phyloP scores from a whole-genome alignment of 2,888 invertebrate species.

The Apoderus coryli region DNA sequence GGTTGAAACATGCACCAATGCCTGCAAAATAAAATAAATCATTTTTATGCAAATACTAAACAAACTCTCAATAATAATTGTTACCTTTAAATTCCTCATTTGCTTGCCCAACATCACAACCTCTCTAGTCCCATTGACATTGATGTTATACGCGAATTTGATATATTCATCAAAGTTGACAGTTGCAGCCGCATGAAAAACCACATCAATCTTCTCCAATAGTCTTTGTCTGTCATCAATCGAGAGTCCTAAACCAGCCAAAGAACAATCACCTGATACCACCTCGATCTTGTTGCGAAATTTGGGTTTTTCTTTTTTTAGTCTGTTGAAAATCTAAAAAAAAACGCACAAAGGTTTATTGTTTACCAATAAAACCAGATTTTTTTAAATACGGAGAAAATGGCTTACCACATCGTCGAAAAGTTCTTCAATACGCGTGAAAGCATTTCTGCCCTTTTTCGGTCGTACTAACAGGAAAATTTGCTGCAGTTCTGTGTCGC shows the following conservation, averaged over 20 bases:
- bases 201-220: conserved; percentile 48
- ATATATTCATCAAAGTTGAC: conserved; percentile 78
- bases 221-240: conserved; percentile 44
- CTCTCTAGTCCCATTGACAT: conserved; percentile 62
- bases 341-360: too few relatives aligned
- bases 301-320: conserved; percentile 39
- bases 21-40: too few relatives aligned
- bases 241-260: conserved; percentile 45
- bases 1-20: conserved; percentile 66
- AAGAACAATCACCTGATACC: conserved; percentile 51
- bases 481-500: conserved; percentile 30
- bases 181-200: conserved; percentile 86
- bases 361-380: too few relatives aligned
- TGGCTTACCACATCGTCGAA: conserved; percentile 48
- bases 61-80: too few relatives aligned
- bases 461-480: conserved; percentile 41
- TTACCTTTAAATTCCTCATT: conserved; percentile 58
- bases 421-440: conserved; percentile 48
- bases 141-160: conserved; percentile 60
- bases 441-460: conserved; percentile 47
- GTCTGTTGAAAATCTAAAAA: conserved; percentile 40
- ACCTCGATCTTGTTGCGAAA: conserved; percentile 53
- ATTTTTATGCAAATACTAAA: too few relatives aligned
- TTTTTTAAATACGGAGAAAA: too few relatives aligned
- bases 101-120: conserved; percentile 57